These are phyloP conservation scores for Ginglymostoma cirratum DNA, from an alignment of 2,113 vertebrate genomes.

Conservation along the genomic window DNA sequence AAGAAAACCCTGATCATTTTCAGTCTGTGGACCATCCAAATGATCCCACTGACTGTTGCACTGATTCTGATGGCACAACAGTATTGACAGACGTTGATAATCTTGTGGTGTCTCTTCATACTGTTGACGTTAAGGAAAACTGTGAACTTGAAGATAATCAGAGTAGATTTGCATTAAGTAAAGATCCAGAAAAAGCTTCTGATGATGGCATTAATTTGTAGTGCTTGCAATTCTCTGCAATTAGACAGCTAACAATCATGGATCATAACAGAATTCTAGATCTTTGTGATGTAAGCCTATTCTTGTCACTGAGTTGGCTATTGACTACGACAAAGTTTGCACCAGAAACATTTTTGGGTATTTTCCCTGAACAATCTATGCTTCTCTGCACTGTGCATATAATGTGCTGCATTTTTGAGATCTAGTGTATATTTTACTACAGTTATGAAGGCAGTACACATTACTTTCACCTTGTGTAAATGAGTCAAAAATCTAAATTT, in stretches of 20 bases:
- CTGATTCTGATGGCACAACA: background rate
- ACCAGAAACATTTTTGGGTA: background rate
- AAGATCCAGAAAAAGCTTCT: background rate
- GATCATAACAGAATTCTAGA: background rate
- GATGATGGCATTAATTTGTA: conserved; percentile 2
- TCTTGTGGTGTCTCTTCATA: conserved; percentile 29
- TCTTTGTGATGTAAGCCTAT: conserved; percentile 4
- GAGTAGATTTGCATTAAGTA: background rate
- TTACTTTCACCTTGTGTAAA: background rate
- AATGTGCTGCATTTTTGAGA: background rate
- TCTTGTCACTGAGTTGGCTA: background rate
- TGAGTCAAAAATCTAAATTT: background rate
- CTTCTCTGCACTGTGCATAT: conserved; percentile 19
- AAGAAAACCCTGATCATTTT: background rate
- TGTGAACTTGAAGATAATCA: background rate
- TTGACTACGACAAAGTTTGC: background rate
- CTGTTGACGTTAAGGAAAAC: conserved; percentile 7
- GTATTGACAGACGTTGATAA: conserved; percentile 1
- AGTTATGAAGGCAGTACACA: background rate
- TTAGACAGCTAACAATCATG: background rate
- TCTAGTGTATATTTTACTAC: background rate
- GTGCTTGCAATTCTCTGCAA: conserved; percentile 5
- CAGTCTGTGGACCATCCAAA: background rate
- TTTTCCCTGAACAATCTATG: conserved; percentile 13
- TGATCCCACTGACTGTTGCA: background rate